Evolutionary conservation across 2,113 vertebrate species (phyloP), one percentile per base, ranked within the genome.

Genomic region (Microcebus murinus): DNA sequence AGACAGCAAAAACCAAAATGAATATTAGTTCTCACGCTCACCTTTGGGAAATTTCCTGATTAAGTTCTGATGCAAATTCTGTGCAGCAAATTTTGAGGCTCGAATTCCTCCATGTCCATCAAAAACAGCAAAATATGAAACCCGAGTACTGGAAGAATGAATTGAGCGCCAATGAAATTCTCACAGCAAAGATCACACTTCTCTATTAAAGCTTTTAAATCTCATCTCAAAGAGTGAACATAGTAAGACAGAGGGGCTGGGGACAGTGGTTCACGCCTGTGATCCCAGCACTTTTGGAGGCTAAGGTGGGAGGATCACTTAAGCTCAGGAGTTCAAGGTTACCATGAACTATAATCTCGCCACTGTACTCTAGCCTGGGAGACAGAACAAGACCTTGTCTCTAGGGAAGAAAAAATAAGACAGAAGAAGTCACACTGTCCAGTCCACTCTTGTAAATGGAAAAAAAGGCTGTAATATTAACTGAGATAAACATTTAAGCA

Each of bases 61-160:
- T 94, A 99, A 98, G 59, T 99, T 99, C 90, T 98, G 99, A 96
- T 99, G 99, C 42, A 99, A 99, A 98, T 99, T 99, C 95, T 99
- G 99, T 0, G 99, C 99, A 0, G 99, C 99, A 36, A 99, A 99
- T 52, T 98, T 99, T 21, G 99, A 99, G 0, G 99, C 99, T 92
- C 99, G 98, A 71, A 99, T 98, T 94, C 99, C 99, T 27, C 99
- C 99, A 0, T 99, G 99, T 89, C 99, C 99, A 48, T 99, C 99
- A 68, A 99, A 99, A 90, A 99, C 99, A 2, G 99, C 99, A 0
- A 99, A 99, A 97, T 99, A 99, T 0, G 99, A 99, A 36, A 99
- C 98, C 0, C 98, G 99, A 14, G 99, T 99, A 83, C 99, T 99
- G 92, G 70, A 98, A 97, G 91, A 90, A 97, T 57, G 6, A 98